phyloP scores from a whole-genome alignment of 2,888 invertebrate genomes.

The Chromoteleia sp. region DNA sequence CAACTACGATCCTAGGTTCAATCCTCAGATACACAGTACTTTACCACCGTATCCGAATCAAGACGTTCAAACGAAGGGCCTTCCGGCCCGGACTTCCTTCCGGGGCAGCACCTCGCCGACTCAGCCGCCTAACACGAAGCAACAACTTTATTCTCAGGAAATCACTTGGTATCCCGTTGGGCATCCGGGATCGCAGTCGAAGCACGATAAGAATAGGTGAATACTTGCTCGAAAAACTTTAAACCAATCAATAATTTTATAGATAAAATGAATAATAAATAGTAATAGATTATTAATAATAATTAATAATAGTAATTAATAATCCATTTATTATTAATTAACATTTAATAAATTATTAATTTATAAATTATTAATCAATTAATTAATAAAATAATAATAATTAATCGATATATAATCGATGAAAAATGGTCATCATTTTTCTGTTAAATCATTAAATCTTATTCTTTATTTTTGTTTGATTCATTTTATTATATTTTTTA shows the following conservation, averaged over 20 bases:
- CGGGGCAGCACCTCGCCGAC: constrained; percentile 77
- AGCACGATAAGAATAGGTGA: constrained; percentile 81
- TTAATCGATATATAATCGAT: no score
- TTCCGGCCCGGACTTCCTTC: constrained; percentile 72
- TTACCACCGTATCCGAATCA: constrained; percentile 82
- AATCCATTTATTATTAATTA: no score
- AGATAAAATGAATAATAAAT: neutral
- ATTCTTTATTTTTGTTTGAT: no score
- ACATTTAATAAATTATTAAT: no score
- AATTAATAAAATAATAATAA: no score
- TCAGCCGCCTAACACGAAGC: constrained; percentile 80
- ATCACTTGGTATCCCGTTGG: constrained; percentile 82
- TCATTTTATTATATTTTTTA: no score
- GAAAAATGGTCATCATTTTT: no score
- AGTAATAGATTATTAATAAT: no score
- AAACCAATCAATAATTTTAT: no score
- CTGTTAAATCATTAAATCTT: no score
- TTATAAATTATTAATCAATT: no score
- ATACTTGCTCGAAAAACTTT: neutral
- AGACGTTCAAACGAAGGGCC: constrained; percentile 75
- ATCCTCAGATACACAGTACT: constrained; percentile 80
- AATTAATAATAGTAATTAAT: no score
- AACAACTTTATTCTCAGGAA: constrained; percentile 82
- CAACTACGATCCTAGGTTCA: constrained; percentile 83
- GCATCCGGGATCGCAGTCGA: constrained; percentile 79